A percentile compares a stretch with the other conserved stretches of the same genome.
Evolutionary conservation across 2,113 vertebrate genomes (phyloP).

Genomic region (Thinocorus orbignyianus): DNA sequence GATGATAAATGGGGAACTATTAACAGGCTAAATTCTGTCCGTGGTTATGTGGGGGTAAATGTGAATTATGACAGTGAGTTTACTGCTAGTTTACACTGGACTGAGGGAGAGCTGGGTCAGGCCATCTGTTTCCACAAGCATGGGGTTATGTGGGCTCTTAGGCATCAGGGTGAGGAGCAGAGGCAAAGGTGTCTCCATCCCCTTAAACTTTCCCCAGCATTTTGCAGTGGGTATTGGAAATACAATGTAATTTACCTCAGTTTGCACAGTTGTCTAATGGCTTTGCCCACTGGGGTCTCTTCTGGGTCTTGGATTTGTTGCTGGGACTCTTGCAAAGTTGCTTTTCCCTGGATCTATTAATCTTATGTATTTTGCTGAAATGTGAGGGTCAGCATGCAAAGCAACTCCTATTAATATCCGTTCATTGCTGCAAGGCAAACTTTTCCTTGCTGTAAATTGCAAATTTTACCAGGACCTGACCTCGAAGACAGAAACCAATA

Average conservation of each 20-base stretch:
- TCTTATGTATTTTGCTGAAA: not conserved
- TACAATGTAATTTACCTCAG: not conserved
- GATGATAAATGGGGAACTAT: not conserved
- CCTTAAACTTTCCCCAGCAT: not conserved
- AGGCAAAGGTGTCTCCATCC: not conserved
- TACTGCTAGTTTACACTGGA: not conserved
- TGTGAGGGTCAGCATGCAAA: not conserved
- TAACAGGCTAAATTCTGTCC: not conserved
- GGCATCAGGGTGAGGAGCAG: not conserved
- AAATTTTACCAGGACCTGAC: conserved; percentile 23
- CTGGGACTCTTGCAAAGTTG: not conserved
- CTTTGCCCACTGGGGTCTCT: not conserved
- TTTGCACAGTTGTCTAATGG: not conserved
- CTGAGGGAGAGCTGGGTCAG: not conserved
- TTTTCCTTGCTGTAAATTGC: not conserved
- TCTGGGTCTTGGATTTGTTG: not conserved
- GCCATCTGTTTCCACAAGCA: not conserved
- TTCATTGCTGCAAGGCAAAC: not conserved
- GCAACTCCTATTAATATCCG: not conserved
- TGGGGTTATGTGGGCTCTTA: no score
- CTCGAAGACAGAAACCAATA: not conserved
- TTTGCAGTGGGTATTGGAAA: not conserved
- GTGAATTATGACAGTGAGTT: not conserved
- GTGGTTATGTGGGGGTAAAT: not conserved
- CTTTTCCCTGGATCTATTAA: not conserved